Evolutionary conservation across 2,888 invertebrate species (phyloP).

Genomic region (Ectemnius continuus): DNA sequence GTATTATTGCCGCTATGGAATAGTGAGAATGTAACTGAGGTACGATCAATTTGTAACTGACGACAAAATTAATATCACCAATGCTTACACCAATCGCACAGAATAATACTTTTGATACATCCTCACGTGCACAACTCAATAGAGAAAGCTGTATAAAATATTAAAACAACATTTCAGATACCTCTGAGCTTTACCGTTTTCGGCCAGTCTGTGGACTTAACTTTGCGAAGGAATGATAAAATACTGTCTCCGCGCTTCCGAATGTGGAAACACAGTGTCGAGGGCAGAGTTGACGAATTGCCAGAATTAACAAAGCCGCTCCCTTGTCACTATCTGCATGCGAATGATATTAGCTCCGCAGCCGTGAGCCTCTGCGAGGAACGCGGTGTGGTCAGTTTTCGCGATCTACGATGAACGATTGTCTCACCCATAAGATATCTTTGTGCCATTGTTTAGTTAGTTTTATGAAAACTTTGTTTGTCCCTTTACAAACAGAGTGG

Average conservation of each 20-base stretch:
- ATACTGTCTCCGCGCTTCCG: constrained; percentile 82
- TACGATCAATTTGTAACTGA: constrained; percentile 24
- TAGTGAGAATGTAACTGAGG: constrained; percentile 44
- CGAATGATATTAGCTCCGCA: constrained; percentile 81
- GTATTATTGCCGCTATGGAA: constrained; percentile 62
- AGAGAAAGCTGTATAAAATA: not conserved
- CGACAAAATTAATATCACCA: not conserved
- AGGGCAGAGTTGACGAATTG: constrained; percentile 67
- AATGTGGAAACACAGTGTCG: constrained; percentile 80
- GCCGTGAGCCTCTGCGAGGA: constrained; percentile 85
- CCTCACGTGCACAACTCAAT: too few relatives aligned
- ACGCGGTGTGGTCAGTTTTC: constrained; percentile 81
- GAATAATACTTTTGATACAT: too few relatives aligned
- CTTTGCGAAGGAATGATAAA: constrained; percentile 82
- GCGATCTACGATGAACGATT: too few relatives aligned
- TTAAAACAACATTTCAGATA: constrained; percentile 58
- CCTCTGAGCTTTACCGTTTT: constrained; percentile 70
- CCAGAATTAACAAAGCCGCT: constrained; percentile 68
- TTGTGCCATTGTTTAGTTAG: not conserved
- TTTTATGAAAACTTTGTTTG: constrained; percentile 18
- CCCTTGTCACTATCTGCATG: constrained; percentile 84
- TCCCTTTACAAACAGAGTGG: constrained; percentile 81
- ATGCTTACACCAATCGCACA: too few relatives aligned
- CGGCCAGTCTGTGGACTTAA: constrained; percentile 80
- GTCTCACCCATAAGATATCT: too few relatives aligned